Evolutionary conservation across 2,113 vertebrate species (phyloP).

Genomic region (Campylomormyrus tamandua): DNA sequence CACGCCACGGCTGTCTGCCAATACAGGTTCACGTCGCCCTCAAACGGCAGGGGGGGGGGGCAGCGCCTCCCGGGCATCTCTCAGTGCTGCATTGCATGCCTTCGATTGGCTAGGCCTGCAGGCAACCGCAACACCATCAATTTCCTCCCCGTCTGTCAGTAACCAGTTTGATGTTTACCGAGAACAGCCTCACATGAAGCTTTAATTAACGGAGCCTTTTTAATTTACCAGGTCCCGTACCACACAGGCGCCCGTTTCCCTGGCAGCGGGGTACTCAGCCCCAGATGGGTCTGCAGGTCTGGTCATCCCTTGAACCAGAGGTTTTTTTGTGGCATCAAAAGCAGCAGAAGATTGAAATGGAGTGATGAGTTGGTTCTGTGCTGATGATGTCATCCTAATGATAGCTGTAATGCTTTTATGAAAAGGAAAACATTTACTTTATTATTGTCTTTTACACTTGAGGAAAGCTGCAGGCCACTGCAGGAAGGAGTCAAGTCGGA

Average conservation of each 20-base stretch:
- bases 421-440: slow-evolving; percentile 21
- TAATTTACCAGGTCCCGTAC: slow-evolving; percentile 62
- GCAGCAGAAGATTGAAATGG: not conserved
- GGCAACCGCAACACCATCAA: not conserved
- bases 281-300: not conserved
- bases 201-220: slow-evolving; percentile 51
- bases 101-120: not conserved
- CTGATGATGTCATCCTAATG: slow-evolving; percentile 6
- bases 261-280: slow-evolving; percentile 53
- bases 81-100: not conserved
- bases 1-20: not conserved
- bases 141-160: slow-evolving; percentile 30
- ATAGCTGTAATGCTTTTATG: slow-evolving; percentile 10
- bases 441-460: slow-evolving; percentile 22
- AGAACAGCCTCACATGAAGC: slow-evolving; percentile 35
- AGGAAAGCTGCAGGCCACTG: not conserved
- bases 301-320: not conserved
- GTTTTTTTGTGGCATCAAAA: not conserved
- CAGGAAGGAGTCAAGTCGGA: slow-evolving; percentile 31
- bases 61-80: not conserved
- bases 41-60: not conserved
- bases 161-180: slow-evolving; percentile 45
- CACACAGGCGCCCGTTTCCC: slow-evolving; percentile 66
- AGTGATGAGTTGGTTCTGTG: not conserved
- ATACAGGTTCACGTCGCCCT: not conserved